Conservation (phyloP, 2,113 vertebrate genomes). For the Labeo rohita region DNA sequence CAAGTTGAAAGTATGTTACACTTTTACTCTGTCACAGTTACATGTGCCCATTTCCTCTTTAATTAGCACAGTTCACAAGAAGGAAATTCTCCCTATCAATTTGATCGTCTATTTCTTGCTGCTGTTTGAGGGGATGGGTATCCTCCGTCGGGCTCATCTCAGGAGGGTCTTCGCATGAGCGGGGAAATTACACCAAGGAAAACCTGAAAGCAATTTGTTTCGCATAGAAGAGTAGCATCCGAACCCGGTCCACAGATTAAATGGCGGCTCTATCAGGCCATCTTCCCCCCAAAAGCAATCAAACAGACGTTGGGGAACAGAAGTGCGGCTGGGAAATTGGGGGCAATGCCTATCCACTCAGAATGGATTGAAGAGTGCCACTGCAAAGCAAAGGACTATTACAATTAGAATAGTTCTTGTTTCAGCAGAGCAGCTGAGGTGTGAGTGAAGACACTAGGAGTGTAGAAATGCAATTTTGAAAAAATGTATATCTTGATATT, state of each 20-base stretch:
- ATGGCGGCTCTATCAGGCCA: constrained; percentile 36
- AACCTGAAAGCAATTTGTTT: constrained; percentile 61
- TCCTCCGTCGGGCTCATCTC: constrained; percentile 17
- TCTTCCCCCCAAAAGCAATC: constrained; percentile 59
- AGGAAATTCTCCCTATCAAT: constrained; percentile 3
- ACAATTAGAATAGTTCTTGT: constrained; percentile 35
- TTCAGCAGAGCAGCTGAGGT: neutral
- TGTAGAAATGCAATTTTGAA: constrained; percentile 4
- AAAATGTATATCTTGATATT: neutral
- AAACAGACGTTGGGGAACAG: constrained; percentile 43
- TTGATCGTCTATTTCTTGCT: constrained; percentile 17
- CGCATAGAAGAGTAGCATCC: constrained; percentile 44
- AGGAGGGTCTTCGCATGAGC: constrained; percentile 26
- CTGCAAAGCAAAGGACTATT: constrained; percentile 59
- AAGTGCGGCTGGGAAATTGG: constrained; percentile 67
- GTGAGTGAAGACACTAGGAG: neutral
- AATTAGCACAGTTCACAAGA: constrained; percentile 24
- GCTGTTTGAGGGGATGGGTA: constrained; percentile 10
- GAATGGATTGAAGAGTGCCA: constrained; percentile 57
- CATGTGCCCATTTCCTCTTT: constrained; percentile 24
- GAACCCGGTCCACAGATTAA: constrained; percentile 32
- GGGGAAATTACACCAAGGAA: constrained; percentile 53
- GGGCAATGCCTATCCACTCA: constrained; percentile 66
- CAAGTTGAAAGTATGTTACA: neutral
- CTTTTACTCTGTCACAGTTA: neutral